These are phyloP conservation scores for Eupithecia insigniata DNA, from an alignment of 2,888 invertebrate species.

Conservation along the genomic window DNA sequence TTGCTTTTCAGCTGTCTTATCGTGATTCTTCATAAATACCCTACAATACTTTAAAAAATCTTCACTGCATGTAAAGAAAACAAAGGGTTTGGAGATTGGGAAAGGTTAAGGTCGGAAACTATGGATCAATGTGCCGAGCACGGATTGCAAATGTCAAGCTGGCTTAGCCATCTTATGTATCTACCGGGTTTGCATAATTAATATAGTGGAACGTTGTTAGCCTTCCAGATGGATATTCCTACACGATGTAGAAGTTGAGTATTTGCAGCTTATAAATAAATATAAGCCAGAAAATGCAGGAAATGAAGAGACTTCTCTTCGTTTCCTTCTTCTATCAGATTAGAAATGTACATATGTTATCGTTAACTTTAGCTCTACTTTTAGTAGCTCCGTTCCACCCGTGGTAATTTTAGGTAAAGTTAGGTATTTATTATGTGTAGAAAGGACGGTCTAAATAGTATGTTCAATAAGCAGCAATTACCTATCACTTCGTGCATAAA, in stretches of 20 bases:
- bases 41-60: not conserved
- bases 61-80: not conserved
- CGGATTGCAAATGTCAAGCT: slow-evolving; percentile 41
- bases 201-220: not conserved
- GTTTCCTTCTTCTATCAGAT: not conserved
- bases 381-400: not conserved
- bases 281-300: not conserved
- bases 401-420: not conserved
- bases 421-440: not conserved
- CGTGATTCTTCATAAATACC: not conserved
- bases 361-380: not conserved
- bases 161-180: slow-evolving; percentile 19
- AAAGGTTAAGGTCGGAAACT: slow-evolving; percentile 37
- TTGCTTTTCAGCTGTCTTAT: not conserved
- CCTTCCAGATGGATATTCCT: not conserved
- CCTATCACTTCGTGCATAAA: not conserved
- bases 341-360: no score
- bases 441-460: not conserved
- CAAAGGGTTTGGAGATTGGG: slow-evolving; percentile 20
- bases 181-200: not conserved
- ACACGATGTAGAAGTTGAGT: not conserved
- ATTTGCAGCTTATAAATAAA: not conserved
- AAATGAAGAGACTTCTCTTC: no score
- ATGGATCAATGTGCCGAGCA: slow-evolving; percentile 39
- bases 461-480: not conserved